Evolutionary conservation across 2,797 vertebrate species (phyloP), one percentile per base, ranked within the genome.

Genomic region (Phalanger gymnotis): DNA sequence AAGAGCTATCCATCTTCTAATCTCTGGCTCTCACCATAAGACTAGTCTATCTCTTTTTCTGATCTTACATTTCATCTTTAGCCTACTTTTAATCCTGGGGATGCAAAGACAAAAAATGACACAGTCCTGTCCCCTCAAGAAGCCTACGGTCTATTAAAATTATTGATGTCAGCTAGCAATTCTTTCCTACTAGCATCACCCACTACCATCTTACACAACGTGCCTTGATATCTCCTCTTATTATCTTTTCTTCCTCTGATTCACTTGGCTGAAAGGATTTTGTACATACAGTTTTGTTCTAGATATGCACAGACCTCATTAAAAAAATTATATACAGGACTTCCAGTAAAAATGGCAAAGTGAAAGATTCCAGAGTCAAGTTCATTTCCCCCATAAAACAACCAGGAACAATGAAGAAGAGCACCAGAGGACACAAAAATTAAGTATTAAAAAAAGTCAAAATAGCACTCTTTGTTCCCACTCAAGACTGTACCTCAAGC

Each of bases 271-370:
- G 28, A 54, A 53, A 91, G 57, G 19, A 53, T 14, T 40, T 54
- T 90, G 91, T 34, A 92, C 12, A 31, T 4, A 28, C 53, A 28
- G 81, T 92, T 57, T 56, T 40, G 94, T 47, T 22, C 27, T 58
- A 47, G 89, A 93, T 22, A 52, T 66, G 53, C 11, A 14, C 55
- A 90, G 91, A 61, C 52, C 55, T 55, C 55, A 87, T 54, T 22
- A 91, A 91, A 58, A 92, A 92, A 94, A 89, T 89, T 90, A 94
- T 30, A 58, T 58, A 31, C 57, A 58, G 30, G 57, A 87, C 7
- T 11, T 87, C 73, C 9, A 47, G 9, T 51, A 87, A 87, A 87
- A 87, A 87, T 51, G 9, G 40, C 40, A 87, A 87, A 47, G 40
- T 87, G 40, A 87, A 87, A 87, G 40, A 87, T 87, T 87, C 40